A percentile compares a stretch with the other conserved stretches of the same genome.
These are phyloP conservation scores for Melanostoma mellinum DNA, from an alignment of 2,888 invertebrate genomes.

Conservation along the genomic window DNA sequence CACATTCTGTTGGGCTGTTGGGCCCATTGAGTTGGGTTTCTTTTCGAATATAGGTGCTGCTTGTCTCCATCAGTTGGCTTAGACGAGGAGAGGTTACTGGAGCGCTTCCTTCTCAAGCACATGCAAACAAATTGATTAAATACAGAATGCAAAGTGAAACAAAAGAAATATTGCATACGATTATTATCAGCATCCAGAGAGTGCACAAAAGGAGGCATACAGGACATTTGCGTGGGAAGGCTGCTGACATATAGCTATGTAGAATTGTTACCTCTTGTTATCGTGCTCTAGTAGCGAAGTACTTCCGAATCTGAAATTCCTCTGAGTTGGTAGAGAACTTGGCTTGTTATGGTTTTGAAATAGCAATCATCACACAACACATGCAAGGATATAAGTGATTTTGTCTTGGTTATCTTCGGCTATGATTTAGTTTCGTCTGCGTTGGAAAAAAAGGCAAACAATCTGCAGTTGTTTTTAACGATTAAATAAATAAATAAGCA, in stretches of 20 bases:
- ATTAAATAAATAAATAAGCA: too few species aligned
- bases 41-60: constrained; percentile 28
- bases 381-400: too few species aligned
- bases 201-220: neutral
- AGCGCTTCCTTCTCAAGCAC: constrained; percentile 40
- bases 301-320: too few species aligned
- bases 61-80: constrained; percentile 31
- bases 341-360: too few species aligned
- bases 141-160: constrained; percentile 59
- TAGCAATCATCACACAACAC: too few species aligned
- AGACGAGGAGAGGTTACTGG: constrained; percentile 18
- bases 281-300: constrained; percentile 1
- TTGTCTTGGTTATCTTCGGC: too few species aligned
- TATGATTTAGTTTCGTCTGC: too few species aligned
- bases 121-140: constrained; percentile 64
- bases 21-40: constrained; percentile 7
- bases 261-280: constrained; percentile 12
- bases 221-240: neutral
- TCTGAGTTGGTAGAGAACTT: too few species aligned
- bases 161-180: constrained; percentile 64
- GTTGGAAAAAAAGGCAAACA: too few species aligned
- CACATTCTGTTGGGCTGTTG: constrained; percentile 11
- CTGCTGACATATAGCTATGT: neutral
- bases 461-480: too few species aligned
- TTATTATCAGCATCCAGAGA: constrained; percentile 50